A percentile compares a stretch with the other conserved stretches of the same genome.
phyloP scores from a whole-genome alignment of 2,888 invertebrate species.

The Epistrophella euchroma region DNA sequence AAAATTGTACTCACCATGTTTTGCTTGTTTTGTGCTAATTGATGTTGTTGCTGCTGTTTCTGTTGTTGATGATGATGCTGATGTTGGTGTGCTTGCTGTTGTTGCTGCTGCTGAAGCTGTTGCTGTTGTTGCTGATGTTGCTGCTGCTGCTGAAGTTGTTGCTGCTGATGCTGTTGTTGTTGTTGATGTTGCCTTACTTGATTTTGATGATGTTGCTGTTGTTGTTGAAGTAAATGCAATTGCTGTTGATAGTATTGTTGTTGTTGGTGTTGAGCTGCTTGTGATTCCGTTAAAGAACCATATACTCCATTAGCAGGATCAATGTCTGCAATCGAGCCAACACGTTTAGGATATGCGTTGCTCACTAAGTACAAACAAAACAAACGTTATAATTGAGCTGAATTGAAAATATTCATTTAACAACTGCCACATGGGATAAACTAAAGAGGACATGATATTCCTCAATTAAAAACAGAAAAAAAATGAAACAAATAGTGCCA shows the following conservation, averaged over 20 bases:
- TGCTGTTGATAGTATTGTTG: constrained; percentile 75
- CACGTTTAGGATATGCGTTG: constrained; percentile 86
- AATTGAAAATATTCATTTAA: not conserved
- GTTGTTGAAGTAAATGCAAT: constrained; percentile 76
- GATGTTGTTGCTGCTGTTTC: constrained; percentile 77
- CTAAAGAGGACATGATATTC: not conserved
- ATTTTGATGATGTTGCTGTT: constrained; percentile 77
- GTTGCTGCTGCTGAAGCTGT: constrained; percentile 77
- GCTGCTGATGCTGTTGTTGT: constrained; percentile 76
- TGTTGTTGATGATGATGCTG: constrained; percentile 78
- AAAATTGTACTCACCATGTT: constrained; percentile 78
- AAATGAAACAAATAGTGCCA: constrained; percentile 44
- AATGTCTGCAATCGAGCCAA: constrained; percentile 96
- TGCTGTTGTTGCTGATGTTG: constrained; percentile 77
- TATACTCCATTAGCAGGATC: constrained; percentile 96
- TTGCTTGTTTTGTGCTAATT: constrained; percentile 77
- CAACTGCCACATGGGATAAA: not conserved
- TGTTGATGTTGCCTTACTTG: constrained; percentile 70
- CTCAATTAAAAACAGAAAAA: constrained; percentile 6
- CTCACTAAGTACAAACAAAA: constrained; percentile 79
- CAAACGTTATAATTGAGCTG: constrained; percentile 19
- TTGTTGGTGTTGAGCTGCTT: constrained; percentile 82
- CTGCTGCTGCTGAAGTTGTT: constrained; percentile 76
- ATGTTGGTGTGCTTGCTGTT: constrained; percentile 75
- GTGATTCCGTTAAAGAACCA: constrained; percentile 86